Percentiles rank a stretch among this genome's conserved stretches.
Conservation (phyloP, 2,113 vertebrate species). For the Silurus asotus region DNA sequence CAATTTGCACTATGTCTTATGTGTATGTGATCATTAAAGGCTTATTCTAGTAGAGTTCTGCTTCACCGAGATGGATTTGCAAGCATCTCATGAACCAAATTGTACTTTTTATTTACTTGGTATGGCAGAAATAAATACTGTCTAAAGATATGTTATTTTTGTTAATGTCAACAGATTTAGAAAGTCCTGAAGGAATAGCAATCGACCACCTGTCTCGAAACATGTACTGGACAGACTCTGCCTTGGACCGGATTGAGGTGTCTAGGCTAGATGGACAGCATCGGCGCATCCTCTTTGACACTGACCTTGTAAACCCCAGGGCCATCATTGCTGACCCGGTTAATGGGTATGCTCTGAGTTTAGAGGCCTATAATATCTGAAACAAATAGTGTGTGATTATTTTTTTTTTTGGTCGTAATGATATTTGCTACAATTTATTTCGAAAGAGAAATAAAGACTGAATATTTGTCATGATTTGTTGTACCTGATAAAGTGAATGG, state of each 20-base stretch:
- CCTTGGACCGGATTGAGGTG: conserved; percentile 87
- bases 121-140: background rate
- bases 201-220: conserved; percentile 86
- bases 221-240: conserved; percentile 94
- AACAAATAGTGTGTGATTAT: background rate
- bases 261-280: conserved; percentile 84
- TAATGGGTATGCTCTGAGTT: conserved; percentile 75
- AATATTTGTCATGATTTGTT: background rate
- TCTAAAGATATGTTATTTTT: background rate
- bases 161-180: conserved; percentile 73
- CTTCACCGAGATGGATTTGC: background rate
- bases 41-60: background rate
- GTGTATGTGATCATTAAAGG: background rate
- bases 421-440: background rate
- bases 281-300: conserved; percentile 83
- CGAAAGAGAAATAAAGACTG: background rate
- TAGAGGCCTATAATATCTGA: background rate
- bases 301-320: conserved; percentile 85
- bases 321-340: conserved; percentile 81
- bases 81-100: background rate
- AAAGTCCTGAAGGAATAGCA: conserved; percentile 90
- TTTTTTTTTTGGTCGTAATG: background rate
- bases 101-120: background rate
- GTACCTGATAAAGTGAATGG: background rate
- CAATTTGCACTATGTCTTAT: background rate